Evolutionary conservation across 1,140 invertebrate species (phyloP).

Genomic region (Microplitis demolitor): DNA sequence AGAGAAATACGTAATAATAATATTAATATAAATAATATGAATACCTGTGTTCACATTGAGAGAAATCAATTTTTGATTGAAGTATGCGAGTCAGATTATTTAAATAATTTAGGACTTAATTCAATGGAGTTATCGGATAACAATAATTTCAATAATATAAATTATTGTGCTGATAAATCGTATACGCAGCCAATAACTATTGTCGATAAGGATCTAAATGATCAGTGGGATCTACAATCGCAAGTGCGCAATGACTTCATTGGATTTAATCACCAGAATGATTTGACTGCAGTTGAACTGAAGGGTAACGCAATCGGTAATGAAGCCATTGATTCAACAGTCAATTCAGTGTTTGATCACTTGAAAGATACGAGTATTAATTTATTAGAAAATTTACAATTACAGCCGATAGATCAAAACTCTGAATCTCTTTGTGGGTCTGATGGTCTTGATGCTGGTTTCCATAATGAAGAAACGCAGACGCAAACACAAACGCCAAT

Average conservation of each 20-base stretch:
- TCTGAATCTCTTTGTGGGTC: not conserved
- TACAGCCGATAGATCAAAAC: not conserved
- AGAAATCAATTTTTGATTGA: conserved; percentile 21
- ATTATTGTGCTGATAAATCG: no score
- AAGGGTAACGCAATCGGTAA: not conserved
- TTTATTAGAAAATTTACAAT: not conserved
- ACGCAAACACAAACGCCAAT: conserved; percentile 22
- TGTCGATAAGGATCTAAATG: not conserved
- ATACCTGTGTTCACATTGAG: conserved; percentile 5
- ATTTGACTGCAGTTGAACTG: not conserved
- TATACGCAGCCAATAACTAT: not conserved
- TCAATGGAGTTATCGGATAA: conserved; percentile 4
- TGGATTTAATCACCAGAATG: conserved; percentile 2
- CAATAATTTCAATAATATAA: not conserved
- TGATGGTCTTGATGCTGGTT: not conserved
- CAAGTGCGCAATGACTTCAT: no score
- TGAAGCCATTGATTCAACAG: not conserved
- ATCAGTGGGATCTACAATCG: not conserved
- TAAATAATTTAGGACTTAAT: conserved; percentile 7
- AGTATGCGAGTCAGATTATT: conserved; percentile 19
- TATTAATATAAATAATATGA: no score
- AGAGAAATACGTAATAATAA: conserved; percentile 1
- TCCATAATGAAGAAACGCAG: not conserved
- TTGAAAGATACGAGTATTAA: conserved; percentile 27
- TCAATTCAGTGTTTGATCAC: conserved; percentile 36